phyloP scores from a whole-genome alignment of 2,797 vertebrate genomes.

The Liparis tanakae region DNA sequence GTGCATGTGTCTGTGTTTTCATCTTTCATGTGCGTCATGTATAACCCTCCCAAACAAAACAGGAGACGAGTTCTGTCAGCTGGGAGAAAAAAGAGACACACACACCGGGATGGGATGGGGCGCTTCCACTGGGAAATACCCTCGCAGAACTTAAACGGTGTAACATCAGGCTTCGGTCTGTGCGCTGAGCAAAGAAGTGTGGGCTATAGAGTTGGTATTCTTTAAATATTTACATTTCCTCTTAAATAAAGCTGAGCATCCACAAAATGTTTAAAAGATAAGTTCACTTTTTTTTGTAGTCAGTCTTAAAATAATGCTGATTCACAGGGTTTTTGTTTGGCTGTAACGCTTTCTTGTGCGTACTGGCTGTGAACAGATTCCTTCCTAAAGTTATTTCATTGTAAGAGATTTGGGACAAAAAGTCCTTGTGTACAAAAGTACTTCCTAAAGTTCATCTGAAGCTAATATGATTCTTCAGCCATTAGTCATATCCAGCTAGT shows the following conservation, averaged over 20 bases:
- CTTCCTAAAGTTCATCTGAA: not conserved
- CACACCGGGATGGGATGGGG: conserved; percentile 4
- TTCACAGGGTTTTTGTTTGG: not conserved
- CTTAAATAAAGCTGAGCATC: not conserved
- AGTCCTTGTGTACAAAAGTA: not conserved
- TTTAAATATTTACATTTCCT: conserved; percentile 6
- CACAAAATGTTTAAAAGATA: conserved; percentile 1
- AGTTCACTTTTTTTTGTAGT: not conserved
- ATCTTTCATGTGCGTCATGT: conserved; percentile 48
- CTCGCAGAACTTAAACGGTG: conserved; percentile 19
- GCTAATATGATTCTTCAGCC: not conserved
- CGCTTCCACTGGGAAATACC: conserved; percentile 34
- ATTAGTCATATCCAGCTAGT: not conserved
- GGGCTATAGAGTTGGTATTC: not conserved
- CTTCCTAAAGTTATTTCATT: not conserved
- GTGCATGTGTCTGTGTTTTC: conserved; percentile 42
- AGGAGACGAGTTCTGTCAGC: conserved; percentile 5
- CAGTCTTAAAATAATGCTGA: too few relatives aligned
- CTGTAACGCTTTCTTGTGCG: not conserved
- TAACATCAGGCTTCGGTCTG: not conserved
- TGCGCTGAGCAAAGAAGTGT: not conserved
- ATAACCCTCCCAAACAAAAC: conserved; percentile 23
- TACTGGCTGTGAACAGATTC: not conserved
- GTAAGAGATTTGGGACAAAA: conserved; percentile 9
- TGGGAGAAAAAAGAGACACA: conserved; percentile 19